A percentile compares a stretch with the other conserved stretches of the same genome.
phyloP scores from a whole-genome alignment of 2,113 vertebrate species.

The Brachypteracias leptosomus region DNA sequence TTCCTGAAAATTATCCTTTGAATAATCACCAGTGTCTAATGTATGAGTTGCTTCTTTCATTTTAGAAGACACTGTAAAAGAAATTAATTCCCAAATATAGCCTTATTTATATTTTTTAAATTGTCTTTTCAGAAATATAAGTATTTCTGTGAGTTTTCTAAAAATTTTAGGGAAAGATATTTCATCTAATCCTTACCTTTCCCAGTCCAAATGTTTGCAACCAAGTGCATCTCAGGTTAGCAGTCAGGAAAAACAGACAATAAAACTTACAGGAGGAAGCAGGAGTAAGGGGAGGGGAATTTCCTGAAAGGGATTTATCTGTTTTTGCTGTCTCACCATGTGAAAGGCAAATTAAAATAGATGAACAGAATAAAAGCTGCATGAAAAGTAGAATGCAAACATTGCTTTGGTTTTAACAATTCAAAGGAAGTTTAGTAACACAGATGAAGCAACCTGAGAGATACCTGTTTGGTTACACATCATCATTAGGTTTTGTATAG shows the following conservation, averaged over 20 bases:
- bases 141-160: neutral
- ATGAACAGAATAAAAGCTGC: neutral
- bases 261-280: neutral
- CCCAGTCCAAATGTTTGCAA: neutral
- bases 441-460: neutral
- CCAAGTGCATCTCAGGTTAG: neutral
- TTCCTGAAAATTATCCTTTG: neutral
- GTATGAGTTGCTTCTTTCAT: neutral
- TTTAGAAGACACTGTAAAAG: neutral
- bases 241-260: neutral
- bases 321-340: neutral
- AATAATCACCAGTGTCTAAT: neutral
- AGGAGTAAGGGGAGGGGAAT: neutral
- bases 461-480: neutral
- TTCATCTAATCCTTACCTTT: neutral
- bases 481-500: neutral
- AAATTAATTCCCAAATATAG: neutral
- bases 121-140: neutral
- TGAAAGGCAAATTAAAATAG: neutral
- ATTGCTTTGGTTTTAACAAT: neutral
- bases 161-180: neutral
- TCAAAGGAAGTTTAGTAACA: neutral
- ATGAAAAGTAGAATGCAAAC: neutral
- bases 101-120: neutral
- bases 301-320: neutral